Evolutionary conservation across 2,113 vertebrate genomes (phyloP), one percentile per base, ranked within the genome.

Genomic region (Campylorhamphus procurvoides): DNA sequence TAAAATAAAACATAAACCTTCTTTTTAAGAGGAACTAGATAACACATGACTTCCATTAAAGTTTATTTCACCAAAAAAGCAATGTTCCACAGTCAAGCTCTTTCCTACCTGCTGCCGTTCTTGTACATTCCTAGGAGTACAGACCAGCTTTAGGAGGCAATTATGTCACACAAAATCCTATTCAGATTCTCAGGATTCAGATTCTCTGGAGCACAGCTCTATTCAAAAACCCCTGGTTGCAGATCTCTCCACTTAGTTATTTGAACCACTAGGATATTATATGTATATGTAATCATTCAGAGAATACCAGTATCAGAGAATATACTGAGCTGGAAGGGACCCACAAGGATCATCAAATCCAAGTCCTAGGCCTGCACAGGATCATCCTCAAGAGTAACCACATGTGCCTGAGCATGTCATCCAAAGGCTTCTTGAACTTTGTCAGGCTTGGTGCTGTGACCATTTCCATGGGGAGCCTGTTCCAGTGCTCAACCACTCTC

Each of bases 51-150:
- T 71, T 68, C 10, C 4, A 37, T 77, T 72, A 58, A 28, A 27
- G 40, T 75, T 90, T 78, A 0, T 78, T 59, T 64, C 4, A 15
- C 15, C 1, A 3, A 8, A 28, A 68, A 66, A 37, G 4, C 0
- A 1, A 8, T 60, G 7, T 84, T 67, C 13, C 5, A 71, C 11
- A 50, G 11, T 49, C 35, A 67, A 89, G 15, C 4, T 68, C 7
- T 46, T 90, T 73, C 18, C 44, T 85, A 39, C 3, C 13, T 82
- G 15, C 3, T 80, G 17, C 12, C 9, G 75, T 75, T 79, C 33
- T 85, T n/a, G 5, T 46, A 39, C 7, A 19, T 42, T 90, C 33
- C 56, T 91, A 25, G 16, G 13, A 81, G 20, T 23, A 58, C 37
- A 40, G 31, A 78, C 4, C n/a, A 75, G 33, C 23, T 68, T 90